These are phyloP conservation scores for Rosalia funebris DNA, from an alignment of 2,888 invertebrate species.

Conservation along the genomic window DNA sequence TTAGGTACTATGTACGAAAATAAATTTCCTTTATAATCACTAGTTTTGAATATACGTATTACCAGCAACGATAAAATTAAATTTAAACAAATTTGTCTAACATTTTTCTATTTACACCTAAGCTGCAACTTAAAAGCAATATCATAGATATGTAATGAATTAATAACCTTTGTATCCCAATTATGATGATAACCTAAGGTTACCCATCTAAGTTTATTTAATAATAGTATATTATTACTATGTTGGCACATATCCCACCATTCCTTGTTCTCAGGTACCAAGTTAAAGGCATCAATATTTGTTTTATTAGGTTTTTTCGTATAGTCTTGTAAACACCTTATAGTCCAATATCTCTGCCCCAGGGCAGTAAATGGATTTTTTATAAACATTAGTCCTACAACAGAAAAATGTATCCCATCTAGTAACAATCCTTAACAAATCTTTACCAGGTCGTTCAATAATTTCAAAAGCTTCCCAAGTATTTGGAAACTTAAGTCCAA, in stretches of 20 bases:
- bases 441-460: constrained; percentile 69
- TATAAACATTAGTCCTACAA: constrained; percentile 79
- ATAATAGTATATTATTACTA: constrained; percentile 52
- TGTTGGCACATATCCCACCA: constrained; percentile 74
- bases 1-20: too few species aligned
- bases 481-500: constrained; percentile 64
- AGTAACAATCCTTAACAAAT: background rate
- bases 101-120: too few species aligned
- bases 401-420: constrained; percentile 7
- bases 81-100: too few species aligned
- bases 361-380: constrained; percentile 81
- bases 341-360: constrained; percentile 87
- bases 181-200: constrained; percentile 98
- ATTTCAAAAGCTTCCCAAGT: constrained; percentile 75
- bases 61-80: too few species aligned
- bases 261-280: constrained; percentile 62
- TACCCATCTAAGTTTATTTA: constrained; percentile 84
- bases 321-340: constrained; percentile 80
- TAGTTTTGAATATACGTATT: too few species aligned
- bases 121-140: too few species aligned
- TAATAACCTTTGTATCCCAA: constrained; percentile 96
- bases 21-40: too few species aligned
- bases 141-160: too few species aligned
- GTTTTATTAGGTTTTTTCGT: constrained; percentile 77
- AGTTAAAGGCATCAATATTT: constrained; percentile 71